Base-by-base conservation (phyloP, 2,113 vertebrate species). In the Tachysurus fulvidraco region DNA sequence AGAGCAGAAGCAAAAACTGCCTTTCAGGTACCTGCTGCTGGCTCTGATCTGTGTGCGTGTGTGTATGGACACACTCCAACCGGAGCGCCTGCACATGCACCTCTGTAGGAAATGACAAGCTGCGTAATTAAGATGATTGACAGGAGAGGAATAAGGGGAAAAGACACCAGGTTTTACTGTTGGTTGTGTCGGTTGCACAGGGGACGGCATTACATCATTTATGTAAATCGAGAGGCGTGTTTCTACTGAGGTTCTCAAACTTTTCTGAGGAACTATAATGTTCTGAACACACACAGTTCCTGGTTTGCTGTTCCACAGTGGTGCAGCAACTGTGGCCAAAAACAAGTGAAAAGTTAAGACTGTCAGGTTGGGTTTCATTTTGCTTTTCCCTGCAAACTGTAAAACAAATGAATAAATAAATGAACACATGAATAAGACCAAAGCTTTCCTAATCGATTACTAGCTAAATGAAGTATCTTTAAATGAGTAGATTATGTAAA, bases 21-120 rank as follows among this genome's bases (percentile, higher is more conserved):
- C 84, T 55, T 30, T 41, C 86, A 91, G 90, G 90, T 91, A 91
- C 84, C 82, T 82, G 88, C 79, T 82, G 83, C 88, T 87, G 89
- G 81, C 83, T 87, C 87, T 80, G 83, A 44, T 79, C 69, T 89
- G 73, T 79, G 81, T 89, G 85, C 62, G 36, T 85, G 84, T 82
- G 88, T 85, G 83, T 62, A 67, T 81, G 57, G 44, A 77, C 81
- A 65, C 69, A 60, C 85, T 83, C 80, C 69, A 41, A 59, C 60
- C 2, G 46, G 69, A 65, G 46, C 50, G 81, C 36, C 87, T 57
- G 36, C 81, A 67, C 71, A 65, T 73, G 83, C 85, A 77, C 76
- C n/a, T 65, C 69, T 44, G 59, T 77, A 74, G 52, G 57, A 52
- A 65, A 76, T 10, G 57, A 64, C 50, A 30, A 64, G 46, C 59